These are phyloP conservation scores for Notolepis coatsorum DNA, from an alignment of 2,797 vertebrate genomes.

Conservation along the genomic window DNA sequence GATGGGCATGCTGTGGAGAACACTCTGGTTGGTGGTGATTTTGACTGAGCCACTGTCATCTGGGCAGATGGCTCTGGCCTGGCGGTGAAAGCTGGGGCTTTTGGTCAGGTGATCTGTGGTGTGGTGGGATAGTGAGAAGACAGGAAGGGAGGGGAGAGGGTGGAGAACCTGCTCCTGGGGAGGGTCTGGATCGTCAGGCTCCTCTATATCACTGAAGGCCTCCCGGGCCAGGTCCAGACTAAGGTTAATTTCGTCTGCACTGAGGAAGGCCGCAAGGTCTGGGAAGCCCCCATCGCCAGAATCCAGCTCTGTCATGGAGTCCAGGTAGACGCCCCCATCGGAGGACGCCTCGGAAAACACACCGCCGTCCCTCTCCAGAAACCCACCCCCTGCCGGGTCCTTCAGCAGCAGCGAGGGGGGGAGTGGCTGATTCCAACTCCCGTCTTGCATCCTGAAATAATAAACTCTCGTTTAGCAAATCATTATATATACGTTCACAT, in stretches of 20 bases:
- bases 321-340: conserved; percentile 84
- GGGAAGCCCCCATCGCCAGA: conserved; percentile 82
- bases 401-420: conserved; percentile 82
- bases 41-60: conserved; percentile 55
- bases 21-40: conserved; percentile 59
- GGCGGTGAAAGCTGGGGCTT: conserved; percentile 52
- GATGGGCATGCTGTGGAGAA: conserved; percentile 43
- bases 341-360: conserved; percentile 86
- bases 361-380: conserved; percentile 64
- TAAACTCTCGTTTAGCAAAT: conserved; percentile 8
- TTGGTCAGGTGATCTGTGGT: conserved; percentile 50
- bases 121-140: conserved; percentile 36
- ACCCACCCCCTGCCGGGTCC: conserved; percentile 71
- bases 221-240: conserved; percentile 93
- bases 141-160: conserved; percentile 28
- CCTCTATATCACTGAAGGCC: conserved; percentile 82
- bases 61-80: conserved; percentile 62
- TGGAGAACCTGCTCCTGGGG: conserved; percentile 72
- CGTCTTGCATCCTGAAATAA: conserved; percentile 89
- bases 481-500: neutral
- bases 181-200: conserved; percentile 71
- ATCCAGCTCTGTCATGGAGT: conserved; percentile 84
- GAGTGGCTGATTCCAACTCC: conserved; percentile 81
- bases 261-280: conserved; percentile 93
- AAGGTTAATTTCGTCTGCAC: conserved; percentile 91